Conservation (phyloP, 37 sponge, comb jelly and placozoan species). For the Ianthella basta region DNA sequence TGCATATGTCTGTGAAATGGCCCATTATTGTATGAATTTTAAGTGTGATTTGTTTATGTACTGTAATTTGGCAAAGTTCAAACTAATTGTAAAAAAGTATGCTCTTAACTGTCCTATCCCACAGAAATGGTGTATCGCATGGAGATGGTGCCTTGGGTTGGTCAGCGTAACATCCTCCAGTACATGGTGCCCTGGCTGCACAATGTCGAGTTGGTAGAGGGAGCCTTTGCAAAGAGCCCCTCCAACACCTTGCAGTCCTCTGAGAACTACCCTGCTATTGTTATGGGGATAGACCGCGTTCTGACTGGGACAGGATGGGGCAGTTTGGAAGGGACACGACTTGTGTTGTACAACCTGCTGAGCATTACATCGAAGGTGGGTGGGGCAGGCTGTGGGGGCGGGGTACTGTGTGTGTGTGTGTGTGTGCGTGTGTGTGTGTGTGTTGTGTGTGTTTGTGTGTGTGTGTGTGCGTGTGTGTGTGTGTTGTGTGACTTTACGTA, state of each 20-base stretch:
- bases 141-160: slow-evolving; percentile 57
- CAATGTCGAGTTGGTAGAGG: slow-evolving; percentile 85
- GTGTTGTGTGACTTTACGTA: too few species aligned
- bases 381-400: too few species aligned
- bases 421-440: too few species aligned
- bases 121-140: slow-evolving; percentile 78
- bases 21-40: too few species aligned
- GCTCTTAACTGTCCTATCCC: not conserved
- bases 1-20: too few species aligned
- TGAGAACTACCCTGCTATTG: not conserved
- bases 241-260: too few species aligned
- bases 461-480: too few species aligned
- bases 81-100: too few species aligned
- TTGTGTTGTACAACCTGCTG: slow-evolving; percentile 87
- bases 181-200: slow-evolving; percentile 88
- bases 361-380: slow-evolving; percentile 83
- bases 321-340: slow-evolving; percentile 70
- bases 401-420: too few species aligned
- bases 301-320: slow-evolving; percentile 89
- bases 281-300: not conserved
- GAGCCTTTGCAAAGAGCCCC: slow-evolving; percentile 2
- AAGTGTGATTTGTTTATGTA: too few species aligned
- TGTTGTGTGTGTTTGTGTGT: too few species aligned
- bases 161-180: slow-evolving; percentile 77
- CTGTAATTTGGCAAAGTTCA: too few species aligned